Base-by-base conservation (phyloP, 2,797 vertebrate species). In the Artibeus jamaicensis region DNA sequence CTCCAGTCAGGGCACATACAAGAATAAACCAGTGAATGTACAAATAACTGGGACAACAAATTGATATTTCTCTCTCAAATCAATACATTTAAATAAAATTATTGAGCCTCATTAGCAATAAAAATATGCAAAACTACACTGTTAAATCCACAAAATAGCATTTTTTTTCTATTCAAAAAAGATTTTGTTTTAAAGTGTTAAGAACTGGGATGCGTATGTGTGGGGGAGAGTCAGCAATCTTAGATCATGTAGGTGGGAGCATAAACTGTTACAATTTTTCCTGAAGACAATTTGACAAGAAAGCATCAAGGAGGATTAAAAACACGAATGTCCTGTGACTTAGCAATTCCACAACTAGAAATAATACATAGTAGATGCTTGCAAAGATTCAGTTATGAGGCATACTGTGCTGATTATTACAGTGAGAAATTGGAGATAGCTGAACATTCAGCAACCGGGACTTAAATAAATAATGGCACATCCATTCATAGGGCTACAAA, bases 111-210 rank as follows among this genome's bases (percentile, higher is more conserved):
- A 19, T 73, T 89, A 65, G 71, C 57, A 81, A 90, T 44, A 44
- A 90, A 46, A 76, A 87, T 48, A 89, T 71, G 87, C 67, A 82
- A 94, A 84, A 70, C 57, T 4, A 59, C 4, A 57, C 24, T 26
- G 11, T 57, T 53, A 67, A 91, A 90, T 34, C 10, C 34, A 71
- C 82, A 62, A 32, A 77, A 53, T 76, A 77, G 57, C 34, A 81
- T 81, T 90, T 90, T 84, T 57, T 84, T 57, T 81, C 73, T 83
- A 9, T 57, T 46, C 79, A 86, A 70, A 46, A 84, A 87, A 81
- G 59, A 82, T 88, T 85, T 85, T 87, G 55, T 34, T 92, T 89
- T 77, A 6, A 91, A 79, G 83, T 78, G 65, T 67, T 78, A 67
- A 46, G 86, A 68, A 3, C 34, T 32, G 21, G 59, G 22, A n/a